Evolutionary conservation across 2,888 invertebrate genomes (phyloP), one percentile per base, ranked within the genome.

Genomic region (Pterostichus madidus): DNA sequence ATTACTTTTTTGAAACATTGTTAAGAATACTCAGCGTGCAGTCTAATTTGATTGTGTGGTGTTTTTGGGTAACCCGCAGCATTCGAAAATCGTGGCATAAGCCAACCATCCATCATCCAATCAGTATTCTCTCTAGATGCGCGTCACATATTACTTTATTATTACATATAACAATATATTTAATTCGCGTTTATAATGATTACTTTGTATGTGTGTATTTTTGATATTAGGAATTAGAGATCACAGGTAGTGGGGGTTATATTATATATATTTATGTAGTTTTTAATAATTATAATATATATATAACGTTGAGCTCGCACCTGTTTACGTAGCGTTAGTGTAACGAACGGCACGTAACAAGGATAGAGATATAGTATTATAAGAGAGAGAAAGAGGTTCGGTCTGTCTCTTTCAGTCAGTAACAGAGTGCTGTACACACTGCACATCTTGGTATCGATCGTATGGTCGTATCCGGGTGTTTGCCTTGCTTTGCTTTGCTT

Each of bases 31-130:
- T 90, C 87, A 89, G 88, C 89, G 90, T 90, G 90, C 90, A 91
- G 90, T 90, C 90, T 90, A 90, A 89, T 89, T 89, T 90, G 90
- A 90, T 90, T 90, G 90, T 89, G 88, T 90, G 89, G 89, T 90
- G 89, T 90, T 89, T 86, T 85, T 83, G 85, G 84, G 84, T 85
- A 84, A 84, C 83, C 84, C 80, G 78, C 80, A 83, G 78, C 71
- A 83, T 59, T 52, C 35, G 32, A 64, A 64, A 31, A 15, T 61
- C 15, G 32, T 39, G 64, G 35, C 80, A 64, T 13, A 32, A 1
- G 35, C 35, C 64, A 39, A 7, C 64, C 64, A 24, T 71, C 68
- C 17, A 10, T 46, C 44, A 71, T 17, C 68, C 68, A 71, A 44
- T 71, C 68, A 71, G 68, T 71, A 71, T 71, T 75, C 75, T 75